Evolutionary conservation across 1,140 invertebrate species (phyloP).

Genomic region (Lepidotrigona ventralis): DNA sequence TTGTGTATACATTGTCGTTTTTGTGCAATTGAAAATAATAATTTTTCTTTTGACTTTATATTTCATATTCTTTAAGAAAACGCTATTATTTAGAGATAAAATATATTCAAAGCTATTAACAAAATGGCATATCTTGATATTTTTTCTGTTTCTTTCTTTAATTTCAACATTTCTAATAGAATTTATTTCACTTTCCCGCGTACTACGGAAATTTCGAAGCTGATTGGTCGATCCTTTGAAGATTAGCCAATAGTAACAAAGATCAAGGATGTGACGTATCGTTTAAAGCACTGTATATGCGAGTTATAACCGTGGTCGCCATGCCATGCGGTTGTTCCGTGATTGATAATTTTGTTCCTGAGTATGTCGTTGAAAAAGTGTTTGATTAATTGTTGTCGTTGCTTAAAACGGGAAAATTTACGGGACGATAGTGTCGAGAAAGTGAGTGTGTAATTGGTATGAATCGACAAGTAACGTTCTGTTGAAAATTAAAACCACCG

Average conservation of each 20-base stretch:
- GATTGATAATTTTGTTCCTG: conserved; percentile 32
- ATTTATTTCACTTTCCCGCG: conserved; percentile 53
- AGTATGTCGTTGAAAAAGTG: conserved; percentile 12
- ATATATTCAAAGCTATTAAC: not conserved
- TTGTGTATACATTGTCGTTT: not conserved
- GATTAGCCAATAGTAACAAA: conserved; percentile 39
- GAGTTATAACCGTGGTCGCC: conserved; percentile 58
- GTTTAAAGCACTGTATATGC: conserved; percentile 57
- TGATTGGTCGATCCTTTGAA: conserved; percentile 36
- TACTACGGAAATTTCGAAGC: not conserved
- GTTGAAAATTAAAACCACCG: conserved; percentile 18
- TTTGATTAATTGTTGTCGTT: not conserved
- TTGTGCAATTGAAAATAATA: not conserved
- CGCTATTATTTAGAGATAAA: not conserved
- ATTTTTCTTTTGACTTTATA: not conserved
- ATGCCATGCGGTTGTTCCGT: conserved; percentile 59
- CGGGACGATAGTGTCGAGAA: not conserved
- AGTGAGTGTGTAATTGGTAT: conserved; percentile 11
- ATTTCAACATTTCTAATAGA: not conserved
- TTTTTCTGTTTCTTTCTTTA: not conserved
- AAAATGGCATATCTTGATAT: too few species aligned
- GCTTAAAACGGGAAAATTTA: not conserved
- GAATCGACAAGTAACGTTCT: conserved; percentile 26
- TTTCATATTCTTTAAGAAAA: not conserved
- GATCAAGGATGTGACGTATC: conserved; percentile 47